phyloP scores from a whole-genome alignment of 2,888 invertebrate species.

The Lycocerus yunnanus region DNA sequence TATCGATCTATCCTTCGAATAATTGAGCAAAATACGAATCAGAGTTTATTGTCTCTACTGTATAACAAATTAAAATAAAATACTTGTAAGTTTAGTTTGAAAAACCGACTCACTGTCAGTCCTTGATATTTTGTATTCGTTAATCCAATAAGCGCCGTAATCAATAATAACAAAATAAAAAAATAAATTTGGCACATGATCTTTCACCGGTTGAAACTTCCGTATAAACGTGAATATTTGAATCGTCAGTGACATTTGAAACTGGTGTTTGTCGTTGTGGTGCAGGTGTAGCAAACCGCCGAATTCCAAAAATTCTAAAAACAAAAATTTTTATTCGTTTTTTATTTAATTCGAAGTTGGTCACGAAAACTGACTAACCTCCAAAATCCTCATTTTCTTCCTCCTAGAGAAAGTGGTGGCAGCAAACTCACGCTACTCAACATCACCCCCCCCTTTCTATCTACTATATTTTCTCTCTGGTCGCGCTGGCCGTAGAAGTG shows the following conservation, averaged over 20 bases:
- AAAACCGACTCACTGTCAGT: conserved; percentile 66
- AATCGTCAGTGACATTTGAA: conserved; percentile 54
- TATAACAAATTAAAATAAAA: conserved; percentile 25
- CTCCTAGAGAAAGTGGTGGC: too few relatives aligned
- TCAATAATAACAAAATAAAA: conserved; percentile 75
- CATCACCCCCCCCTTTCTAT: too few relatives aligned
- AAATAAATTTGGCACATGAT: conserved; percentile 82
- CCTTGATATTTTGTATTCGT: conserved; percentile 82
- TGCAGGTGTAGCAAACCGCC: too few relatives aligned
- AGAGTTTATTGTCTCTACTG: conserved; percentile 64
- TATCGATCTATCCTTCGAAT: conserved; percentile 80
- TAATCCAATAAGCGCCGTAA: conserved; percentile 74
- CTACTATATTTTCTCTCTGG: too few relatives aligned
- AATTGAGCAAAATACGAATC: conserved; percentile 76
- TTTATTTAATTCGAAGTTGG: too few relatives aligned
- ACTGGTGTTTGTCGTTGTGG: conserved; percentile 44
- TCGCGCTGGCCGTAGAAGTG: too few relatives aligned
- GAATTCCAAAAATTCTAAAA: too few relatives aligned
- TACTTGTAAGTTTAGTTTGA: neutral
- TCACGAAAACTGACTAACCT: too few relatives aligned
- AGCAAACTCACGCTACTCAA: too few relatives aligned
- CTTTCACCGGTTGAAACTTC: conserved; percentile 81
- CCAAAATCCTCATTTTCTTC: too few relatives aligned
- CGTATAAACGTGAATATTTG: conserved; percentile 77
- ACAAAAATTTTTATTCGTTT: too few relatives aligned